Evolutionary conservation across 2,797 vertebrate genomes (phyloP).

Genomic region (Myotis findleyi): DNA sequence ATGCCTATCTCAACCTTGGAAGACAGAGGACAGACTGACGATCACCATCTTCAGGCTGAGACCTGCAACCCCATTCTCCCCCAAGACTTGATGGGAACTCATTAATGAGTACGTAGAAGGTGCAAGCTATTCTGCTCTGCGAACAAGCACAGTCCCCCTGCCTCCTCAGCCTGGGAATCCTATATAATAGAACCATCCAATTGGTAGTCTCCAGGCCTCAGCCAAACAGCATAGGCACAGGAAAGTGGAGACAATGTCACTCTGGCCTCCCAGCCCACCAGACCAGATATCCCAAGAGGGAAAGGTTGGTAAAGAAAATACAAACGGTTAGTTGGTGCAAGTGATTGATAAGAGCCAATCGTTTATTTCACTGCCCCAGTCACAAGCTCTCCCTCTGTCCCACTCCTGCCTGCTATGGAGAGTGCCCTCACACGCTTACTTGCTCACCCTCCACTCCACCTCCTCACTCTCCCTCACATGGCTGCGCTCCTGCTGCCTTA

Average conservation of each 20-base stretch:
- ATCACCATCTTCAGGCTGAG: constrained; percentile 30
- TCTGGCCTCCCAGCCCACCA: constrained; percentile 55
- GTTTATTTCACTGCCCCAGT: constrained; percentile 74
- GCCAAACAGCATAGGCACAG: constrained; percentile 52
- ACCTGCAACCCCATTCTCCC: not conserved
- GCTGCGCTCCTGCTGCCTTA: constrained; percentile 66
- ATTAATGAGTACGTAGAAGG: not conserved
- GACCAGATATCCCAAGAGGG: constrained; percentile 75
- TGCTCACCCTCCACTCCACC: not conserved
- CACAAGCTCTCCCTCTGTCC: constrained; percentile 56
- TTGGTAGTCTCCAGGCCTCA: constrained; percentile 4
- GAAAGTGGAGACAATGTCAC: not conserved
- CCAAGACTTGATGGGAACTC: not conserved
- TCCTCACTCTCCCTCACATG: constrained; percentile 14
- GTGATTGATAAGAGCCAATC: constrained; percentile 77
- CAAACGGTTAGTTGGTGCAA: constrained; percentile 73
- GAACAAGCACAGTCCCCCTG: not conserved
- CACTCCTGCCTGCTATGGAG: constrained; percentile 32
- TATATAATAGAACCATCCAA: not conserved
- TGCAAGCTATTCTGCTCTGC: not conserved
- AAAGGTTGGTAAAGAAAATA: constrained; percentile 74
- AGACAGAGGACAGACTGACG: constrained; percentile 57
- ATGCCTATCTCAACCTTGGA: constrained; percentile 49
- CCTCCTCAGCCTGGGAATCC: constrained; percentile 44
- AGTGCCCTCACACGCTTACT: not conserved